Conservation (phyloP, 1,140 invertebrate species). For the Chelonus insularis region DNA sequence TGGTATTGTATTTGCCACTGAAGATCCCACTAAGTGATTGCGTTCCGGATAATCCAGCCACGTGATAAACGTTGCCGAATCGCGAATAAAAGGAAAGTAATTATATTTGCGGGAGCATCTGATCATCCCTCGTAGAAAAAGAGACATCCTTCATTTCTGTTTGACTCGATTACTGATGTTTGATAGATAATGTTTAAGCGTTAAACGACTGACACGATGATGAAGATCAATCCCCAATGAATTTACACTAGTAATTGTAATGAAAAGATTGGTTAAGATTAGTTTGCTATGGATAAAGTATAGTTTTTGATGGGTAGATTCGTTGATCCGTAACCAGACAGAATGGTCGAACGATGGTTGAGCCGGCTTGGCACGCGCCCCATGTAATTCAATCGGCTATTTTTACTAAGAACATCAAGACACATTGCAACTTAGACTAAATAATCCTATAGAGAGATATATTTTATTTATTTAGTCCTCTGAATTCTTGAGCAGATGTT, state of each 20-base stretch:
- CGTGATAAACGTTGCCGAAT: conserved; percentile 38
- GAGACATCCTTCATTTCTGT: not conserved
- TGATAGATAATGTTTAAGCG: not conserved
- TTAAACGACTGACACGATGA: conserved; percentile 9
- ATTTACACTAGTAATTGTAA: conserved; percentile 2
- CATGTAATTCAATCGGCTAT: conserved; percentile 57
- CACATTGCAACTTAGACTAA: not conserved
- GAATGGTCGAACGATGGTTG: conserved; percentile 1
- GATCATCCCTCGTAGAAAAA: not conserved
- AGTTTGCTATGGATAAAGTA: not conserved
- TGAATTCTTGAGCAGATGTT: too few species aligned
- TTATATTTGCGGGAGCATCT: not conserved
- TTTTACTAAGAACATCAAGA: conserved; percentile 40
- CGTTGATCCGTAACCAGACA: not conserved
- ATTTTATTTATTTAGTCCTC: too few species aligned
- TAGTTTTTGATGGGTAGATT: not conserved
- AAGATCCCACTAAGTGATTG: conserved; percentile 46
- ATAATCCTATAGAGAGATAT: not conserved
- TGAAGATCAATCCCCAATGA: conserved; percentile 27
- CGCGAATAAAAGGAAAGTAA: conserved; percentile 16
- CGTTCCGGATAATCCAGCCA: conserved; percentile 46
- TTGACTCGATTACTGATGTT: conserved; percentile 14
- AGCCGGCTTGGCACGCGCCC: conserved; percentile 51
- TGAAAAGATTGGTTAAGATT: conserved; percentile 2
- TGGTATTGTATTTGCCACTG: conserved; percentile 28